These are phyloP conservation scores for Elmis aenea DNA, from an alignment of 2,888 invertebrate species.

Conservation along the genomic window DNA sequence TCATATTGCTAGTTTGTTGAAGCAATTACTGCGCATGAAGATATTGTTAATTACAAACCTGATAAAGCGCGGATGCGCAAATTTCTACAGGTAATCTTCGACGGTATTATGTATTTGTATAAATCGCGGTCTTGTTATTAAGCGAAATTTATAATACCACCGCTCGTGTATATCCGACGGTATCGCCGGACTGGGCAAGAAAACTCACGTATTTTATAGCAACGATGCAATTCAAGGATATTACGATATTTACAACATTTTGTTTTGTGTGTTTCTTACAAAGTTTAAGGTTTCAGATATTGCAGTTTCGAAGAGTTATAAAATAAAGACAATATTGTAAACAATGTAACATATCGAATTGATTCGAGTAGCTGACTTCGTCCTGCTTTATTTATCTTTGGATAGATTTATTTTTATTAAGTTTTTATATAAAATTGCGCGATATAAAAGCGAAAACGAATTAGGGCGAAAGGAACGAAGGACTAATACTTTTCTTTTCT, in stretches of 20 bases:
- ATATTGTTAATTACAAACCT: too few species aligned
- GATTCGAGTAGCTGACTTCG: constrained; percentile 5
- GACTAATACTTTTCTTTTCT: too few species aligned
- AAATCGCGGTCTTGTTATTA: constrained; percentile 15
- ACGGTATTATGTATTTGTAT: too few species aligned
- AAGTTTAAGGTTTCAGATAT: constrained; percentile 11
- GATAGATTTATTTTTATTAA: constrained; percentile 8
- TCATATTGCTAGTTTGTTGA: too few species aligned
- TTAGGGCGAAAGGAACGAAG: too few species aligned
- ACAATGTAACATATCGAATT: constrained; percentile 3
- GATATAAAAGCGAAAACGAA: too few species aligned
- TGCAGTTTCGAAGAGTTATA: constrained; percentile 10
- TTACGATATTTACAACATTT: constrained; percentile 22
- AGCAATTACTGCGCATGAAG: too few species aligned
- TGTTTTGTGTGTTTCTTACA: constrained; percentile 16
- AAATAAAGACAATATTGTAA: constrained; percentile 11
- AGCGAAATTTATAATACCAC: constrained; percentile 18
- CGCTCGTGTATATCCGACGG: constrained; percentile 13
- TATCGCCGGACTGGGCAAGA: constrained; percentile 17
- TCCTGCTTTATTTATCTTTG: constrained; percentile 2
- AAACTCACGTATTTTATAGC: constrained; percentile 22
- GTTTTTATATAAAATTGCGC: constrained; percentile 6
- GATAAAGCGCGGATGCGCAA: too few species aligned
- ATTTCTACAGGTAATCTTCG: too few species aligned
- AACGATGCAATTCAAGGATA: constrained; percentile 20